Percentiles rank a stretch among this genome's conserved stretches.
Evolutionary conservation across 2,113 vertebrate species (phyloP).

Genomic region (Phoenicopterus ruber): DNA sequence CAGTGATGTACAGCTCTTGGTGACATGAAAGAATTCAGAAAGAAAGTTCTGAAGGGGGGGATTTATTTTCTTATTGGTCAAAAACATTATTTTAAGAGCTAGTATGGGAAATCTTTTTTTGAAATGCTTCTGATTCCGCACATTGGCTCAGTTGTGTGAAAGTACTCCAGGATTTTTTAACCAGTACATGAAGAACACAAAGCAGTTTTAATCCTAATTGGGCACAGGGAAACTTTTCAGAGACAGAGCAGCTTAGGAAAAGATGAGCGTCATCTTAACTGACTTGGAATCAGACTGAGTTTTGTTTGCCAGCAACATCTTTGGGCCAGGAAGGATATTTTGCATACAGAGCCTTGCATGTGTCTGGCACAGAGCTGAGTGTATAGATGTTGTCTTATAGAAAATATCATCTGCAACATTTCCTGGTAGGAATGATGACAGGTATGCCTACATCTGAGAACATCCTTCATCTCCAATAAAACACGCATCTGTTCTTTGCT

Average conservation of each 20-base stretch:
- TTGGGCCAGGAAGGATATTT: neutral
- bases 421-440: neutral
- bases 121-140: neutral
- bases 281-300: neutral
- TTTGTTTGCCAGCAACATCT: neutral
- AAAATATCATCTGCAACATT: neutral
- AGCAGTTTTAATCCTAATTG: neutral
- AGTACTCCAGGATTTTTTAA: neutral
- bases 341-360: neutral
- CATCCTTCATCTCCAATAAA: neutral
- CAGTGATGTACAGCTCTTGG: neutral
- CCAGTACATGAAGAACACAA: neutral
- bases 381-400: neutral
- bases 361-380: neutral
- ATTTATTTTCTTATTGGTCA: neutral
- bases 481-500: neutral
- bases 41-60: neutral
- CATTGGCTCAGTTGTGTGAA: neutral
- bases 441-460: neutral
- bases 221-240: neutral
- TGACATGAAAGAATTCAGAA: neutral
- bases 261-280: neutral
- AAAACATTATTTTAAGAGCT: neutral
- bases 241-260: neutral
- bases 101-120: neutral